Conservation (phyloP, 92 coral and sea anemone genomes). For the Parazoanthus darwini region DNA sequence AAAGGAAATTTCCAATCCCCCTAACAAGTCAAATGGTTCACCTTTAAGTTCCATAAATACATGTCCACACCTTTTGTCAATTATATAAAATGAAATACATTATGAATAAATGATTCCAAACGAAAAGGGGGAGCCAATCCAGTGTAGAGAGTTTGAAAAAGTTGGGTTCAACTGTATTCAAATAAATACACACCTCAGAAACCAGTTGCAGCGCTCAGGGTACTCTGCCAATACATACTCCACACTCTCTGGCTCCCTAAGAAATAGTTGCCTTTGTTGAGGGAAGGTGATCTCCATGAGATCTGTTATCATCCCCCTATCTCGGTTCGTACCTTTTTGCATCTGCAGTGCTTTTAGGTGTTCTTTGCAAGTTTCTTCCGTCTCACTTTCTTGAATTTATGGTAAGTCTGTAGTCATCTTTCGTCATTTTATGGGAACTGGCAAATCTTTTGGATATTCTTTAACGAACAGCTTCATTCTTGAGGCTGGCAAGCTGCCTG, state of each 20-base stretch:
- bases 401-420: too few species aligned
- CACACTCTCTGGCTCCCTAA: constrained; percentile 19
- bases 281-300: constrained; percentile 47
- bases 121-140: not conserved
- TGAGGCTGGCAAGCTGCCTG: not conserved
- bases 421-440: too few species aligned
- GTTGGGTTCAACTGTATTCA: not conserved
- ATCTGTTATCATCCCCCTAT: constrained; percentile 27
- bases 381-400: too few species aligned
- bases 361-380: too few species aligned
- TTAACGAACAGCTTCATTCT: too few species aligned
- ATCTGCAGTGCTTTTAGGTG: not conserved
- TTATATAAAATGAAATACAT: not conserved
- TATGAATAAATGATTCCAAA: not conserved
- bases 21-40: too few species aligned
- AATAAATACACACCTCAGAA: constrained; percentile 34
- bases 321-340: constrained; percentile 13
- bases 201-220: constrained; percentile 32
- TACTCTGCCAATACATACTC: constrained; percentile 36
- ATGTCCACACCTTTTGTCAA: not conserved
- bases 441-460: too few species aligned
- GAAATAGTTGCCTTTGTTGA: constrained; percentile 4
- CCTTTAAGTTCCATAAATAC: not conserved
- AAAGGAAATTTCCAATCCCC: too few species aligned
- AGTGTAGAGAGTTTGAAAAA: not conserved